Percentiles rank a stretch among this genome's conserved stretches.
Evolutionary conservation across 2,888 invertebrate species (phyloP).

Genomic region (Cephus pulcher): DNA sequence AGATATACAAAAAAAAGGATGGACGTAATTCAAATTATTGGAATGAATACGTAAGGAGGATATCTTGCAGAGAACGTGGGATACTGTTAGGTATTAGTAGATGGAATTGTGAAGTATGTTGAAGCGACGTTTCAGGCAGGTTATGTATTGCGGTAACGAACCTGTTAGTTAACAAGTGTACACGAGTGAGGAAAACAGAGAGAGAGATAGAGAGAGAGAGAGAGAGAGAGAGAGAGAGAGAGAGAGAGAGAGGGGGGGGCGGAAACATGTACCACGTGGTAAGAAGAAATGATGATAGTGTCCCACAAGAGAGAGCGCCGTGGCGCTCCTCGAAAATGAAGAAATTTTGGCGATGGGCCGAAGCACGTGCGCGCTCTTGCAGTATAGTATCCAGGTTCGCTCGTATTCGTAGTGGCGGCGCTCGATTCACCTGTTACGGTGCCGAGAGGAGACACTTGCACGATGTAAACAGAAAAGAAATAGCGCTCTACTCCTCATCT

Average conservation of each 20-base stretch:
- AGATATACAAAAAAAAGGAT: too few species aligned
- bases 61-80: too few species aligned
- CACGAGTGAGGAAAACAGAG: not conserved
- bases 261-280: conserved; percentile 5
- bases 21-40: too few species aligned
- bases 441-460: conserved; percentile 13
- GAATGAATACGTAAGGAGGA: too few species aligned
- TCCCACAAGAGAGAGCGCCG: too few species aligned
- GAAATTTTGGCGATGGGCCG: conserved; percentile 2
- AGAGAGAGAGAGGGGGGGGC: not conserved
- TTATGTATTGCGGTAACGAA: too few species aligned
- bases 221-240: conserved; percentile 10
- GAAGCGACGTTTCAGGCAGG: too few species aligned
- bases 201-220: conserved; percentile 8
- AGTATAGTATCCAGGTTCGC: not conserved
- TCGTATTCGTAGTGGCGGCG: conserved; percentile 7
- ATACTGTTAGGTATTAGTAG: too few species aligned
- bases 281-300: not conserved
- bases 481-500: too few species aligned
- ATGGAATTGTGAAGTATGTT: too few species aligned
- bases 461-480: conserved; percentile 11
- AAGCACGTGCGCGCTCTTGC: not conserved
- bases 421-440: conserved; percentile 22
- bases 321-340: not conserved
- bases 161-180: not conserved